Evolutionary conservation across 2,113 vertebrate genomes (phyloP), one percentile per base, ranked within the genome.

Genomic region (Ginglymostoma cirratum): DNA sequence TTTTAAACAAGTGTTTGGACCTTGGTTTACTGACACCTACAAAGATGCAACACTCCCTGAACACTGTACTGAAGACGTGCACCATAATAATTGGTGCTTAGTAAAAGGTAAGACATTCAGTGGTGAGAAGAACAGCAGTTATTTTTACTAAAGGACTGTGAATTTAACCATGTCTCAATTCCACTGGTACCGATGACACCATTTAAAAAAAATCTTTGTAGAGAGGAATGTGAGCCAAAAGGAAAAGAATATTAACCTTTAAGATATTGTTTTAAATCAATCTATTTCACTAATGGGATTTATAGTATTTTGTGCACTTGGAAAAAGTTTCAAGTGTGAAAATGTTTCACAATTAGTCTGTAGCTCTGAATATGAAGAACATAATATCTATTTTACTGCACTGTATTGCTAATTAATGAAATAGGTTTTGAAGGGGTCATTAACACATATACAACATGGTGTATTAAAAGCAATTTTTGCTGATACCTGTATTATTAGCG

Each of bases 401-500:
- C 65, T 21, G 5, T 38, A 65, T 67, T 89, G 86, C 30, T 67
- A 38, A 67, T 94, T 94, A 94, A 67, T 66, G n/a, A 94, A 94
- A 67, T 94, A n/a, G 55, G 24, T 70, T 70, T 94, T 70, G 38
- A 94, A 42, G 38, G n/a, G 23, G 23, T 70, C 66, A 95, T 95
- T 45, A 95, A 95, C 67, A 95, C 69, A 27, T 76, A 48, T 45
- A 72, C 94, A 76, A 72, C 69, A 45, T 19, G 21, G 14, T 95
- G 67, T 34, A 76, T 67, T 76, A 52, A 95, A 70, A 66, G 61
- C 94, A 45, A 95, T 69, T 95, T 76, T 76, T 95, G 66, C 23
- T 48, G 24, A 76, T 72, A 72, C 69, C 69, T 30, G 97, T 97
- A 96, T 96, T 96, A 97, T 97, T 97, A 97, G 97, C 96, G 96